These are phyloP conservation scores for Tiliacea aurago DNA, from an alignment of 2,888 invertebrate species.

Conservation along the genomic window DNA sequence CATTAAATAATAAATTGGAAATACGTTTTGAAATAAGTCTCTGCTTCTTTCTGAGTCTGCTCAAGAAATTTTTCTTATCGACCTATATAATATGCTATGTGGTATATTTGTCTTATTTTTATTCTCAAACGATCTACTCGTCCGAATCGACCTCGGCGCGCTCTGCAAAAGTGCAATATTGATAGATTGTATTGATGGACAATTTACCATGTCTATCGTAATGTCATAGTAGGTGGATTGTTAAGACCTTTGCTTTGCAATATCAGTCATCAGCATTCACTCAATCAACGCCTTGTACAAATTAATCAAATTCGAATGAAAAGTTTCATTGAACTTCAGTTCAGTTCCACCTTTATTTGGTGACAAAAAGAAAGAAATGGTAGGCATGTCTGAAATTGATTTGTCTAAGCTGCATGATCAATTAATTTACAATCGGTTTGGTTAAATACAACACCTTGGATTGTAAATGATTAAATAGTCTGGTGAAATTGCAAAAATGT, in stretches of 20 bases:
- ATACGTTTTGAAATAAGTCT: constrained; percentile 1
- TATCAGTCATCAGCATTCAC: not conserved
- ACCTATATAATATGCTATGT: constrained; percentile 3
- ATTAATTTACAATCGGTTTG: not conserved
- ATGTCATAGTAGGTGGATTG: not conserved
- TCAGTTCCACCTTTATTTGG: not conserved
- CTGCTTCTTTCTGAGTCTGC: not conserved
- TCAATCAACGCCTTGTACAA: not conserved
- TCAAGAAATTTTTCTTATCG: not conserved
- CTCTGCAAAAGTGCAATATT: constrained; percentile 45
- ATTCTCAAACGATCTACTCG: constrained; percentile 62
- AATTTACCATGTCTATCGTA: not conserved
- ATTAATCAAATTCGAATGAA: not conserved
- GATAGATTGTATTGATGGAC: constrained; percentile 28
- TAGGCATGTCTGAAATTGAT: not conserved
- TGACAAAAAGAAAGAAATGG: not conserved
- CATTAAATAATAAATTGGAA: constrained; percentile 2
- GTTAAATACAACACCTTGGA: not conserved
- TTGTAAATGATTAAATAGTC: not conserved
- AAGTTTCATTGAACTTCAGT: not conserved
- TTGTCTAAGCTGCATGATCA: not conserved
- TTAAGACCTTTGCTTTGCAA: not conserved
- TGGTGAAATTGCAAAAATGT: not conserved
- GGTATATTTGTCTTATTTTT: constrained; percentile 62
- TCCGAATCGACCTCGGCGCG: constrained; percentile 69